Percentiles rank a stretch among this genome's conserved stretches.
Evolutionary conservation across 2,113 vertebrate species (phyloP).

Genomic region (Shinisaurus crocodilurus): DNA sequence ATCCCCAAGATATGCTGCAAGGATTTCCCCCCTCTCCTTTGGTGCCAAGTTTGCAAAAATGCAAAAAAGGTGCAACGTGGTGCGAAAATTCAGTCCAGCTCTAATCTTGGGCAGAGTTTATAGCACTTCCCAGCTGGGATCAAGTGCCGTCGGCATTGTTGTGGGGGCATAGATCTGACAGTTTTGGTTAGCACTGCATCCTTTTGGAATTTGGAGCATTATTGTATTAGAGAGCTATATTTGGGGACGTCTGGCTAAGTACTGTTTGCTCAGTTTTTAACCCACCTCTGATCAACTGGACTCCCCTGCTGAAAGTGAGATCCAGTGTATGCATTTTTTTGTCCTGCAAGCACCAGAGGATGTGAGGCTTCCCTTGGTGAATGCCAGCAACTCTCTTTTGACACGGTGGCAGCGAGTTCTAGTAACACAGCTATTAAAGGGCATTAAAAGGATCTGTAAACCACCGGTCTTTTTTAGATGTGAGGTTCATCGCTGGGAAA

Average conservation of each 20-base stretch:
- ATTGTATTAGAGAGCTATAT: slow-evolving; percentile 2
- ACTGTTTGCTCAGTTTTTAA: neutral
- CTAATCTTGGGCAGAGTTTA: neutral
- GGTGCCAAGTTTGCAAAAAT: neutral
- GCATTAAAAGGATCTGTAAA: neutral
- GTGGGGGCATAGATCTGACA: neutral
- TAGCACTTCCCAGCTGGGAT: neutral
- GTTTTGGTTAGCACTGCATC: neutral
- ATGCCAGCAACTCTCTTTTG: neutral
- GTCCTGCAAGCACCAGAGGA: neutral
- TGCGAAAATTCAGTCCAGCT: neutral
- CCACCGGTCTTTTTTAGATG: neutral
- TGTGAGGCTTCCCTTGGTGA: rapidly evolving
- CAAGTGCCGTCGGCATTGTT: neutral
- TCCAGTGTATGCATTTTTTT: neutral
- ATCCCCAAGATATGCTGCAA: too few species aligned
- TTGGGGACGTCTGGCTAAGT: neutral
- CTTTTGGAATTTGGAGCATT: neutral
- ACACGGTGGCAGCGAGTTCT: neutral
- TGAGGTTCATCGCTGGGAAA: neutral
- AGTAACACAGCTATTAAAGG: neutral
- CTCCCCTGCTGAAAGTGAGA: neutral
- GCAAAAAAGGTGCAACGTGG: neutral
- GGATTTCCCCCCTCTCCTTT: neutral
- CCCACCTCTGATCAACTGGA: neutral